These are phyloP conservation scores for Amblyteles armatorius DNA, from an alignment of 2,888 invertebrate species.

Conservation along the genomic window DNA sequence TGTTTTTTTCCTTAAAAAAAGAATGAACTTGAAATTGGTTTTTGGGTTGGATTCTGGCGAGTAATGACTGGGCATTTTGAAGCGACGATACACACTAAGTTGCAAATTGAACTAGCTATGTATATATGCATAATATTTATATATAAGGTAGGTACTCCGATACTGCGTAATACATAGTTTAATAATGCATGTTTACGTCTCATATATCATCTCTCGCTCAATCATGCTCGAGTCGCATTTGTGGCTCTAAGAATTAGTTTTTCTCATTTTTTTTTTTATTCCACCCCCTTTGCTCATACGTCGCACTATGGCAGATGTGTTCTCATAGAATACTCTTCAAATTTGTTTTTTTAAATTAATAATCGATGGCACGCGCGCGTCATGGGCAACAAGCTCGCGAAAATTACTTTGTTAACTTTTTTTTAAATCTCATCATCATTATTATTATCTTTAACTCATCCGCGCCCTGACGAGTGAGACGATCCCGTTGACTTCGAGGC, in stretches of 20 bases:
- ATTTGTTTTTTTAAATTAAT: constrained; percentile 62
- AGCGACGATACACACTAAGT: constrained; percentile 84
- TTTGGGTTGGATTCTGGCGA: constrained; percentile 81
- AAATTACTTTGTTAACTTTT: constrained; percentile 29
- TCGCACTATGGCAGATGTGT: constrained; percentile 67
- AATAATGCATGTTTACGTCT: constrained; percentile 77
- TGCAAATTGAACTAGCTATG: constrained; percentile 83
- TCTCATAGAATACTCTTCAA: constrained; percentile 60
- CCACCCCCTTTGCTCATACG: constrained; percentile 34
- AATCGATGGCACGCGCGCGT: constrained; percentile 69
- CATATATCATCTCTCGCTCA: constrained; percentile 64
- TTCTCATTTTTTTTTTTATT: constrained; percentile 47
- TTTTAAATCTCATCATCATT: constrained; percentile 21
- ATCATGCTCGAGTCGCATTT: constrained; percentile 65
- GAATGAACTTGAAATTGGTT: constrained; percentile 84
- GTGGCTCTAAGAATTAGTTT: constrained; percentile 60
- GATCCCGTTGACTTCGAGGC: constrained; percentile 29
- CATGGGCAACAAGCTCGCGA: constrained; percentile 64
- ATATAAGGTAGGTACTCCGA: constrained; percentile 81
- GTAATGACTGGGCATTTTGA: constrained; percentile 84
- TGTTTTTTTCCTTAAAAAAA: constrained; percentile 83
- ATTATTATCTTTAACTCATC: constrained; percentile 17
- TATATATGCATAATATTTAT: constrained; percentile 78
- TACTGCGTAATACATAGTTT: constrained; percentile 78
- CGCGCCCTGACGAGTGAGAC: constrained; percentile 12